Evolutionary conservation across 2,888 invertebrate genomes (phyloP), one percentile per base, ranked within the genome.

Genomic region (Megalurothrips usitatus): DNA sequence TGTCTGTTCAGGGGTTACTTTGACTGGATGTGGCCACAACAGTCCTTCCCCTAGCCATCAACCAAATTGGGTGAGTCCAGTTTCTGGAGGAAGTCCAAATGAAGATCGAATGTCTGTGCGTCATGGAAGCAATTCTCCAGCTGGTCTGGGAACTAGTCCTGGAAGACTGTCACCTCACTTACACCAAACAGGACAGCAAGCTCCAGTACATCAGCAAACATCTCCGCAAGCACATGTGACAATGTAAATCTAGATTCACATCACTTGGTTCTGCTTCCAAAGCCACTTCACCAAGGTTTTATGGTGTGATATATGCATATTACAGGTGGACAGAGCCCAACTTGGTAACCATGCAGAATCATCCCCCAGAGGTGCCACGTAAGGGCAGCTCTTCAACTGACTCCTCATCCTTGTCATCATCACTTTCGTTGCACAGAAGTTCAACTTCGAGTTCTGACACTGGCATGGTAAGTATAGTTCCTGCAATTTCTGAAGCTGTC

Each of bases 351-450:
- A 6, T 26, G 1, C 68, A 26, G 68, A 23, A 75, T 75, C 68
- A 75, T 26, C 68, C 68, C 8, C 68, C 83, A 82, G 84, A 84
- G 81, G 88, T 89, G 19, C 90, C 90, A 43, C 88, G 91, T 43
- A 90, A 91, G 86, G 91, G 90, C 85, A 91, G 90, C 83, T 90
- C 91, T 78, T 91, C 91, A 0, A 91, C 91, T 9, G 91, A 91
- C 82, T 91, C 91, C 58, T 91, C 89, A 4, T 89, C 89, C 10
- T 89, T 90, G 85, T 86, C 90, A 52, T 91, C 91, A 9, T 89
- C 90, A 52, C 90, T 90, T 58, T 91, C 91, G 8, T 89, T 90
- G 58, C 90, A 90, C 83, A 90, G 90, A 83, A 87, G 90, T 82
- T 90, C 90, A 2, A 88, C 89, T 10, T 87, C 88, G 4, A 88